Base-by-base conservation (phyloP, 2,113 vertebrate genomes). In the Mormoops blainvillei region DNA sequence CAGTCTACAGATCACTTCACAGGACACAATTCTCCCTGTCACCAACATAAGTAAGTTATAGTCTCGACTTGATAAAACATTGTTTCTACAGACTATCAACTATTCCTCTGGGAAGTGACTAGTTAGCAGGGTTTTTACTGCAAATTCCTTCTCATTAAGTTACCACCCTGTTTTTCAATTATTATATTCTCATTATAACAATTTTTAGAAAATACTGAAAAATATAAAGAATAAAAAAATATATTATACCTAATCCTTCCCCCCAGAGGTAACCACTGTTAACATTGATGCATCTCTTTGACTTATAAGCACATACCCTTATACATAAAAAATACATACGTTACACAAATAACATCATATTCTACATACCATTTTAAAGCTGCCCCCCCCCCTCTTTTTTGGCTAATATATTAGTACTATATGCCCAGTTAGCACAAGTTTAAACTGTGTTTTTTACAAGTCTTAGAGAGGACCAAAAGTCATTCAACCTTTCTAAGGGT, bases 141-240 rank as follows among this genome's bases (percentile, higher is more conserved):
- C 38, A 93, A 92, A 74, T 61, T 93, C 7, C 93, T 93, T 77
- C 73, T 93, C 68, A 92, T n/a, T 94, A 76, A 89, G 28, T 50
- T 65, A 48, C 33, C 48, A 52, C 11, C 82, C 36, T 58, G 54
- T 65, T 78, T 94, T 95, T 56, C 89, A 56, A 78, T 90, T 36
- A 86, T 85, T 77, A 63, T 14, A 70, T 76, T 65, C 20, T 58
- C n/a, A 71, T 76, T 63, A 43, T 65, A 22, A 83, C 52, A 50
- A 26, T 15, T 24, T 89, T 82, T 81, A 65, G 52, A 81, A 93
- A 93, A 87, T 81, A 86, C 50, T 81, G 19, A 3, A 81, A 86
- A 83, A 58, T 74, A n/a, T 36, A 88, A 88, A 91, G 26, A 67
- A 85, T 80, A 77, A 45, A 76, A 87, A 81, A 89, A 73, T n/a